Base-by-base conservation (phyloP, 2,888 invertebrate species). In the Torymus texanus region DNA sequence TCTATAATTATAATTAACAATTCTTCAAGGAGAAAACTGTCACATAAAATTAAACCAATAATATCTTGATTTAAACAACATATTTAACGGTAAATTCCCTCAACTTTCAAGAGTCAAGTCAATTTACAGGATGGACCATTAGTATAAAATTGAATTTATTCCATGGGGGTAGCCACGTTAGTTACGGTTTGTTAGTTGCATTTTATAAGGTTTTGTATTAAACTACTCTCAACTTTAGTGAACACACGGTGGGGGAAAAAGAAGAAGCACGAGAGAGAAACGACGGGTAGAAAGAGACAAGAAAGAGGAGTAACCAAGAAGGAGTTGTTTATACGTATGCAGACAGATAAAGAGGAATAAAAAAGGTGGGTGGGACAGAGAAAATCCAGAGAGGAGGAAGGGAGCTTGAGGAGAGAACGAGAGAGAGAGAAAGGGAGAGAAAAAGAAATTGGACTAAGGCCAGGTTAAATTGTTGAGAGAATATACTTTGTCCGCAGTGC, bases 381-480 rank as follows among this genome's bases (percentile, higher is more conserved):
- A 72, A 18, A 53, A 51, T 10, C 5, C 55, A 51, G 1, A 41
- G 18, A 14, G 41, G 18, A 12, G 41, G 18, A 56, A n/a, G n/a
- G 3, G n/a, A 1, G 53, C 29, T 0, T 16, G 24, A 24, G 62
- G 29, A 59, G 14, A 55, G 11, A 56, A 18, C 24, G 58, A 59
- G 50, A 55, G 51, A 21, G 56, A 11, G 18, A 63, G n/a, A 8
- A 11, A 51, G 41, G 21, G 55, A 51, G 8, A 29, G 11, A 68
- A 65, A 18, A 29, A 61, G 51, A 67, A 50, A 68, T 77, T 77
- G 80, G 80, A 77, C 74, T 53, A 51, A 66, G 74, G 70, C 80
- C 77, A 77, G 77, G 59, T 77, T 76, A 73, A 76, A 77, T 77
- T 72, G 79, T 65, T 41, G 79, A 67, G 75, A 71, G 67, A 78